Base-by-base conservation (phyloP, 2,888 invertebrate species). In the Nomada fabriciana region DNA sequence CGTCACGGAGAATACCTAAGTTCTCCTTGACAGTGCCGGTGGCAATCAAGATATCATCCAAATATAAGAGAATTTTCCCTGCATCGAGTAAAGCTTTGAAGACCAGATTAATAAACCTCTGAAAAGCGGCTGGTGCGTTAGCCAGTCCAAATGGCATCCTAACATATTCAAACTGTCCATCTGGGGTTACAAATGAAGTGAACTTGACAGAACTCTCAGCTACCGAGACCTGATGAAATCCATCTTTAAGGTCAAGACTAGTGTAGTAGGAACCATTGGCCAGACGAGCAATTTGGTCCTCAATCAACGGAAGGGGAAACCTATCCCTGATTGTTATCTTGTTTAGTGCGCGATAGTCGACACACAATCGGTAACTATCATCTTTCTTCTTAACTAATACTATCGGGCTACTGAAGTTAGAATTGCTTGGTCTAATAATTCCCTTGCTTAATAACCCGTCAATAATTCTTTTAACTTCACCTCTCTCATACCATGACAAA, bases 101-200 rank as follows among this genome's bases (percentile, higher is more conserved):
- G 9, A 53, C 53, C 9, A n/a, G 7, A 53, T 2, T 53, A n/a
- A 53, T 18, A 53, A 53, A n/a, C 15, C 53, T n/a, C 47, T 72
- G 67, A 61, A 77, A 72, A 1, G 60, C 61, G 1, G 67, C 59
- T 2, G 72, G 71, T 0, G 67, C 71, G 13, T 72, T 77, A 7
- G 64, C 50, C 36, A 76, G 25, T 15, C 63, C 61, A 42, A 72
- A 72, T 5, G 63, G 63, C 42, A 72, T 53, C 5, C 18, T 63
- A 1, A 63, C 5, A 4, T 63, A 76, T 50, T 69, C 55, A 42
- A 29, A 76, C 29, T 76, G 72, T 10, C 67, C 72, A 23, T 61
- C 43, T 0, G 59, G 71, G 0, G 77, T 77, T 3, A 57, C 75
- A 72, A 43, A 85, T 50, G 60, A 84, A 52, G 72, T 84, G 15